Evolutionary conservation across 2,113 vertebrate species (phyloP).

Genomic region (Channa maculata): DNA sequence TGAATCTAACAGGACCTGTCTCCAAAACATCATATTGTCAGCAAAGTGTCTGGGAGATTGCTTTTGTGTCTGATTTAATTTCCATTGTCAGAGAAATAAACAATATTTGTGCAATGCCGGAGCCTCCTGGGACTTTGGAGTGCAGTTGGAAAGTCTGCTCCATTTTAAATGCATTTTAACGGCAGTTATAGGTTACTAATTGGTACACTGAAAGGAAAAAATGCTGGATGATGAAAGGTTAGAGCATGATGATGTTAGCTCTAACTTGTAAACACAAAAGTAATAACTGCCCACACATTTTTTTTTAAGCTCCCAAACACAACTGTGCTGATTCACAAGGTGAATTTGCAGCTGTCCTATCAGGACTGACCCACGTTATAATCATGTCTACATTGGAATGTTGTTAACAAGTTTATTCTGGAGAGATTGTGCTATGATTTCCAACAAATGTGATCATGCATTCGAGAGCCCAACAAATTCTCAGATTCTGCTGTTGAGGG

Average conservation of each 20-base stretch:
- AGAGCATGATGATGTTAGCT: slow-evolving; percentile 40
- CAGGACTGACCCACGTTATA: slow-evolving; percentile 20
- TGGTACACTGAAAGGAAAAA: slow-evolving; percentile 8
- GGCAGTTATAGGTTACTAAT: slow-evolving; percentile 43
- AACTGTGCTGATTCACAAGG: neutral
- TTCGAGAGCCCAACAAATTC: no score
- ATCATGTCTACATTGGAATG: neutral
- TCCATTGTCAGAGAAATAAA: slow-evolving; percentile 9
- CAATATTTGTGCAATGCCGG: neutral
- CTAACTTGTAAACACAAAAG: slow-evolving; percentile 38
- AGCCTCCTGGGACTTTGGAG: slow-evolving; percentile 1
- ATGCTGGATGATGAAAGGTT: slow-evolving; percentile 22
- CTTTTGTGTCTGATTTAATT: slow-evolving; percentile 29
- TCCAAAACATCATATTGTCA: slow-evolving; percentile 61
- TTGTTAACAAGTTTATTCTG: neutral
- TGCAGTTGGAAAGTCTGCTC: slow-evolving; percentile 23
- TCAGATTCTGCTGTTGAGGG: no score
- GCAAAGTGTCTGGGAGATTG: slow-evolving; percentile 48
- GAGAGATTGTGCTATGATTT: neutral
- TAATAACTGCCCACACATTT: slow-evolving; percentile 43
- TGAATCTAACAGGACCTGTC: slow-evolving; percentile 39
- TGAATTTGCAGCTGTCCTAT: neutral
- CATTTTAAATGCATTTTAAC: slow-evolving; percentile 32
- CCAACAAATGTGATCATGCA: no score
- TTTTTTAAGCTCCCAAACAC: slow-evolving; percentile 25